Evolutionary conservation across 2,113 vertebrate species (phyloP).

Genomic region (Circaetus cinerascens): DNA sequence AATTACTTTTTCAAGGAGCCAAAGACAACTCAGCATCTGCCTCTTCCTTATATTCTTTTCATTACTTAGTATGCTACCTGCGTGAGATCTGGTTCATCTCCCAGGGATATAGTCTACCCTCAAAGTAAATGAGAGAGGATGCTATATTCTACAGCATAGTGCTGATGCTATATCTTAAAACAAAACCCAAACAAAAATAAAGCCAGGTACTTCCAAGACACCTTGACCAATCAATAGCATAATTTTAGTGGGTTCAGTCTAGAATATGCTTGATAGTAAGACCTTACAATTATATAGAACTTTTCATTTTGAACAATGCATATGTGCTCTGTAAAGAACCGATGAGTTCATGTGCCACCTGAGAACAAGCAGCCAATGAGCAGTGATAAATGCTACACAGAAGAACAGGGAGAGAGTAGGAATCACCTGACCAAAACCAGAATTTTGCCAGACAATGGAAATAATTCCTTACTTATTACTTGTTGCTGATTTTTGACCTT

Average conservation of each 20-base stretch:
- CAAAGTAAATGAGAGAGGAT: background rate
- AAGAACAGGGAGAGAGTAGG: background rate
- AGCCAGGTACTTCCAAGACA: background rate
- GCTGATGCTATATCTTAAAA: background rate
- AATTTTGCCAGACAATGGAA: background rate
- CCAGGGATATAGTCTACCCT: background rate
- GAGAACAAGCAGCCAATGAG: background rate
- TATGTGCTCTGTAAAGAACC: background rate
- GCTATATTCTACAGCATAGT: background rate
- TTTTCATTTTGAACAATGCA: background rate
- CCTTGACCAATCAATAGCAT: background rate
- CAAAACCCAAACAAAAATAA: background rate
- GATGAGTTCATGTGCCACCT: background rate
- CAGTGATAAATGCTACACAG: background rate
- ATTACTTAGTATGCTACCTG: background rate
- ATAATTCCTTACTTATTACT: background rate
- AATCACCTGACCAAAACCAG: background rate
- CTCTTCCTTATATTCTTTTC: background rate
- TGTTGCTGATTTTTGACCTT: background rate
- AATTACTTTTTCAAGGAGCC: background rate
- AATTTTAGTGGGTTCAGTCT: background rate
- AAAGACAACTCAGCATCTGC: background rate
- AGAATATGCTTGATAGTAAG: background rate
- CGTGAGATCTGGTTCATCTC: background rate
- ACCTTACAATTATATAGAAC: background rate